Evolutionary conservation across 2,888 invertebrate species (phyloP), one percentile per base, ranked within the genome.

Genomic region (Drosophila atroscutellata): DNA sequence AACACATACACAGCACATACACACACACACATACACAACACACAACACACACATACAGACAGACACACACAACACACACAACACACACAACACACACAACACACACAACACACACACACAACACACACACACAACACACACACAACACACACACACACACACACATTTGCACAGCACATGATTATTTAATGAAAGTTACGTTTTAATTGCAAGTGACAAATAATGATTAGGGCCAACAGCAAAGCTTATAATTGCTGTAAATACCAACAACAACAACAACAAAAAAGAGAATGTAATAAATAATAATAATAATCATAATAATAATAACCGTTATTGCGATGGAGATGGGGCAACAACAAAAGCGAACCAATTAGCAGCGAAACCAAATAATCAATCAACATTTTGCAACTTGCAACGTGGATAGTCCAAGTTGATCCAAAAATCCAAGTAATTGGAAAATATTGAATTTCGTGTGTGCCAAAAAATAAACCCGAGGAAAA

Each of bases 121-220:
- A n/a, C 24, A 24, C 24, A 24, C 24, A 24, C 11, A 34, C 20
- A 54, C 1, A 34, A 18, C 9, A 24, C 8, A 37, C 3, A 34
- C 13, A n/a, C 7, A 28, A 36, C 15, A 59, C 1, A 32, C 5
- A 13, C 11, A 30, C 4, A 37, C 2, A 34, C 15, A 15, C 1
- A 30, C 15, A 52, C 20, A n/a, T 36, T 50, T 34, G 24, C 65
- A 72, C 73, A 68, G 63, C 66, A 64, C 68, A 73, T 67, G 47
- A 77, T 74, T 80, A 81, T 77, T 81, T 78, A 61, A 74, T 72
- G 60, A 68, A 69, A 80, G 75, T 75, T 73, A 58, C 2, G n/a
- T 60, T 82, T 82, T 79, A 74, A 82, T 76, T 85, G 77, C 56
- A 51, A 67, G 60, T 67, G 62, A 58, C 56, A 75, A 72, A 62